Conservation (phyloP, 2,888 invertebrate genomes). For the Macrophya alboannulata region DNA sequence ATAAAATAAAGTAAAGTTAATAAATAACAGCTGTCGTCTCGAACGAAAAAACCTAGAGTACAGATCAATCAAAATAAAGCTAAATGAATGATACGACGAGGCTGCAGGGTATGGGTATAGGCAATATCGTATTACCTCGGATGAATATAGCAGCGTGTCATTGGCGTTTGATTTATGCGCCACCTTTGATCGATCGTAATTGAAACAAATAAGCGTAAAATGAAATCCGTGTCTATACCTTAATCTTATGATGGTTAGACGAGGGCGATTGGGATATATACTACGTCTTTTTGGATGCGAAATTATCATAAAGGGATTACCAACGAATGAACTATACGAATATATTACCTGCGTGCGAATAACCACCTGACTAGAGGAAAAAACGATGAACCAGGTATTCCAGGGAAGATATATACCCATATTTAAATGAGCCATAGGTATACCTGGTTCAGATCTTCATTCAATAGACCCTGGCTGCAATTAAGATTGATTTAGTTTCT, state of each 20-base stretch:
- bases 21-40: background rate
- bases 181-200: constrained; percentile 48
- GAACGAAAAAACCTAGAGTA: constrained; percentile 31
- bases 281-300: background rate
- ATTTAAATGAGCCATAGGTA: background rate
- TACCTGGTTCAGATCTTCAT: constrained; percentile 3
- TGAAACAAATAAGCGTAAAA: constrained; percentile 50
- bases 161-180: constrained; percentile 49
- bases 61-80: constrained; percentile 52
- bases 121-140: constrained; percentile 28
- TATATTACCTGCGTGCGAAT: constrained; percentile 36
- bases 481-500: constrained; percentile 48
- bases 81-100: constrained; percentile 42
- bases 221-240: constrained; percentile 24
- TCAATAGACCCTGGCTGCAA: constrained; percentile 26
- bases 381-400: constrained; percentile 8
- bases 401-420: constrained; percentile 1
- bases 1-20: constrained; percentile 11
- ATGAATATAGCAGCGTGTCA: constrained; percentile 47
- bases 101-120: constrained; percentile 2
- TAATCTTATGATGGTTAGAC: background rate
- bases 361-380: constrained; percentile 1
- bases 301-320: constrained; percentile 17
- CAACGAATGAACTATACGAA: background rate
- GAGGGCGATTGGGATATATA: background rate